Evolutionary conservation across 2,797 vertebrate genomes (phyloP).

Genomic region (Rhinella marina): DNA sequence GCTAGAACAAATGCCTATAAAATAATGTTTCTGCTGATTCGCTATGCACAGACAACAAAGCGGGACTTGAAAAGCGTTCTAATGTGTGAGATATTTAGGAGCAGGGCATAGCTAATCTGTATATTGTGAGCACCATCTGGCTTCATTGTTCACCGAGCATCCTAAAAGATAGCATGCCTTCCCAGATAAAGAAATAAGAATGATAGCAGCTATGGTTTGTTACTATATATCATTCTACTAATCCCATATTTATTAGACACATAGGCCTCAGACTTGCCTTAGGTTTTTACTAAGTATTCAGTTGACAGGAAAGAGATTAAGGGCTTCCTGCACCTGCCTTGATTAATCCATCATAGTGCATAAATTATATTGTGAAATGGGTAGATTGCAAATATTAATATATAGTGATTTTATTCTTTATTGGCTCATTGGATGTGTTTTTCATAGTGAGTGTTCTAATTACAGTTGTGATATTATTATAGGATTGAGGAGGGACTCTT

Average conservation of each 20-base stretch:
- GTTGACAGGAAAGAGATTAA: slow-evolving; percentile 25
- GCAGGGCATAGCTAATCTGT: slow-evolving; percentile 61
- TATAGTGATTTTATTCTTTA: background rate
- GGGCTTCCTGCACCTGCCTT: background rate
- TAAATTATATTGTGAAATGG: background rate
- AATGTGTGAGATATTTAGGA: slow-evolving; percentile 52
- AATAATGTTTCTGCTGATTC: slow-evolving; percentile 47
- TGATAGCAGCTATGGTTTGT: slow-evolving; percentile 16
- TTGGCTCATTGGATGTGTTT: background rate
- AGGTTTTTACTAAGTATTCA: background rate
- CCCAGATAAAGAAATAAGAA: slow-evolving; percentile 26
- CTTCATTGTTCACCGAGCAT: slow-evolving; percentile 51
- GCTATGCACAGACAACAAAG: slow-evolving; percentile 57
- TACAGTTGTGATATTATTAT: no score
- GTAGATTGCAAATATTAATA: no score
- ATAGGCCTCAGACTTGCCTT: background rate
- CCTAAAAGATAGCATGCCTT: slow-evolving; percentile 16
- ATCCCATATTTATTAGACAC: slow-evolving; percentile 4
- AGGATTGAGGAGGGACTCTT: no score
- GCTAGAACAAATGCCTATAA: slow-evolving; percentile 57
- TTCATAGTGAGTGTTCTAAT: no score
- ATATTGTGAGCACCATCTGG: slow-evolving; percentile 62
- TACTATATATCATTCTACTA: slow-evolving; percentile 6
- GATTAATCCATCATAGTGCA: background rate
- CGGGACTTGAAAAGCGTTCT: slow-evolving; percentile 61